Percentiles rank a stretch among this genome's conserved stretches.
phyloP scores from a whole-genome alignment of 2,113 vertebrate species.

The Pteropus alecto region DNA sequence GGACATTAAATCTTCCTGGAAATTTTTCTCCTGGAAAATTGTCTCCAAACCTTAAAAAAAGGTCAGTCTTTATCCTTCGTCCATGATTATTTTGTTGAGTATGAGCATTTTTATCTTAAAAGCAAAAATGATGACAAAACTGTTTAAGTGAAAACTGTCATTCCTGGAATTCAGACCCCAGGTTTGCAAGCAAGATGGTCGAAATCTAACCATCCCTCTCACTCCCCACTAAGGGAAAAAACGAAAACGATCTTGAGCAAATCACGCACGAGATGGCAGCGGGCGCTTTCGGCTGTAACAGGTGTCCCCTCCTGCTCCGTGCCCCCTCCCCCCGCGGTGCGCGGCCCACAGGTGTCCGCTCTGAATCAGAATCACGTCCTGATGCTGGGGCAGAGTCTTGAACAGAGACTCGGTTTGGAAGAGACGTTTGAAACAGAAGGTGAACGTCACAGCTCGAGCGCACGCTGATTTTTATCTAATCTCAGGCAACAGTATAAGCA shows the following conservation, averaged over 20 bases:
- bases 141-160: not conserved
- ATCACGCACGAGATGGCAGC: not conserved
- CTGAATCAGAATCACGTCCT: not conserved
- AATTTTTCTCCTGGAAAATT: not conserved
- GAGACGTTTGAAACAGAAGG: not conserved
- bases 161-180: not conserved
- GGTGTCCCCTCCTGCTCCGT: too few species aligned
- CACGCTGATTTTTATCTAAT: not conserved
- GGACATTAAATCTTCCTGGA: not conserved
- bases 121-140: not conserved
- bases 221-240: not conserved
- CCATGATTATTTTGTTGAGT: not conserved
- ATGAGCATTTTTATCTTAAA: not conserved
- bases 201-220: not conserved
- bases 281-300: too few species aligned
- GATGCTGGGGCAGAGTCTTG: not conserved
- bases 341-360: not conserved
- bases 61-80: not conserved
- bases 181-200: not conserved
- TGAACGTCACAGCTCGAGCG: not conserved
- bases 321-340: too few species aligned
- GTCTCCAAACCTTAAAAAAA: not conserved
- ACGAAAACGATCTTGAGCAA: not conserved
- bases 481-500: slow-evolving; percentile 36
- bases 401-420: not conserved